Evolutionary conservation across 92 coral and sea anemone species (phyloP), one percentile per base, ranked within the genome.

Genomic region (Muricea muricata): DNA sequence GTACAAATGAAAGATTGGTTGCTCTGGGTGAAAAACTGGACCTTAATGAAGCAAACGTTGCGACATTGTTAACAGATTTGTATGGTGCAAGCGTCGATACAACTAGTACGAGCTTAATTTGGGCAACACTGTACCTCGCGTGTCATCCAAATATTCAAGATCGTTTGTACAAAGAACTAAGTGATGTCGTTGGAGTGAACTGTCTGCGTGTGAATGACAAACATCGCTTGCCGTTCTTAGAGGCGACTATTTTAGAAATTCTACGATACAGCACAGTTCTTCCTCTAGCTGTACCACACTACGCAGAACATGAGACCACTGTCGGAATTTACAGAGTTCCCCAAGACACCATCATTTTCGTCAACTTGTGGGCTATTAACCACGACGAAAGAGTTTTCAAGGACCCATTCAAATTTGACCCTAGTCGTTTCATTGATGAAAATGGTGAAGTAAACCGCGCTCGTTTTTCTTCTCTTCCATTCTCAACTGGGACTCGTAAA

Each of bases 1-100:
- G 71, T 35, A 78, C 83, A 34, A 78, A 40, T 78, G 83, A 78
- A 78, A 78, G 55, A n/a, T 81, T 86, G 21, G 86, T 92, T 21
- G 80, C 87, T 6, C 79, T 87, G 73, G 83, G 87, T 55, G 89
- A 80, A 45, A 86, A 85, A 52, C 78, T 52, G 6, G 69, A 77
- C 70, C 91, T 97, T 24, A 90, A 84, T 86, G 97, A 97, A 65
- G 99, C 93, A 74, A 87, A 89, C 29, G 40, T 97, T 61, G 81
- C 92, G 48, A 88, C 91, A 86, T 87, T 97, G 85, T 90, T 90
- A 50, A 93, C 99, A 30, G 99, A 97, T 76, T 85, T 92, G 13
- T 97, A 94, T 82, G 99, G 99, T 58, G 99, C 92, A 39, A 97
- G 99, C 39, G 93, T 90, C 68, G 98, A 93, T 82, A 97, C 93